Evolutionary conservation across 2,797 vertebrate species (phyloP).

Genomic region (Pelodytes ibericus): DNA sequence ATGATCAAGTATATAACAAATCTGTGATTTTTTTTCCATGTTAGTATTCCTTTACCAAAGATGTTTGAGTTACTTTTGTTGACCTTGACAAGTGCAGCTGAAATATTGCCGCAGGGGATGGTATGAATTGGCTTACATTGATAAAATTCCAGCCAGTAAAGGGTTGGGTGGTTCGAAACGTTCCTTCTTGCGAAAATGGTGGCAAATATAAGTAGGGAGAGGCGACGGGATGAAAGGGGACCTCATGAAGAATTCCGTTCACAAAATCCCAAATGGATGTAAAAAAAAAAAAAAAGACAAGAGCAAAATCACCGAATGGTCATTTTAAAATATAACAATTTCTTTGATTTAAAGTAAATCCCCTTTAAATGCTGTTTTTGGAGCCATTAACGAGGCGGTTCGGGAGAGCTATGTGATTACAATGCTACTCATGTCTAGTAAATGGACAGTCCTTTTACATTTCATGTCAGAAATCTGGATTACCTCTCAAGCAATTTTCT

Average conservation of each 20-base stretch:
- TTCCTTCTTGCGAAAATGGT: too few relatives aligned
- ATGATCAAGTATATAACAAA: too few relatives aligned
- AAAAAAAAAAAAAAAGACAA: not conserved
- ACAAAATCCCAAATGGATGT: conserved; percentile 43
- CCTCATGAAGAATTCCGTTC: conserved; percentile 45
- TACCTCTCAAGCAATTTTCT: conserved; percentile 39
- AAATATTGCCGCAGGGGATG: too few relatives aligned
- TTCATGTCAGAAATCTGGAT: conserved; percentile 37
- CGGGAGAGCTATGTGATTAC: conserved; percentile 36
- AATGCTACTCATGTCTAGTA: conserved; percentile 40
- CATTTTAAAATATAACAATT: conserved; percentile 49
- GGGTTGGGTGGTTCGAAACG: too few relatives aligned
- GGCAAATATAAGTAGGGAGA: too few relatives aligned
- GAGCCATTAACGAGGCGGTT: conserved; percentile 38
- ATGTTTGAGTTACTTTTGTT: too few relatives aligned
- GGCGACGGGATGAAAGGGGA: not conserved
- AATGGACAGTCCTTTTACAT: conserved; percentile 43
- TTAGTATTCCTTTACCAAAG: too few relatives aligned
- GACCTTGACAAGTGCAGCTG: too few relatives aligned
- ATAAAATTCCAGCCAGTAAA: too few relatives aligned
- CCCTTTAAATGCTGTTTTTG: conserved; percentile 46
- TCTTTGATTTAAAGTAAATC: conserved; percentile 51
- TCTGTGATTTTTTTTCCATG: too few relatives aligned
- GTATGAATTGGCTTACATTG: too few relatives aligned
- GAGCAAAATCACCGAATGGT: conserved; percentile 19